A percentile compares a stretch with the other conserved stretches of the same genome.
phyloP scores from a whole-genome alignment of 2,888 invertebrate genomes.

The Acrocera orbiculus region DNA sequence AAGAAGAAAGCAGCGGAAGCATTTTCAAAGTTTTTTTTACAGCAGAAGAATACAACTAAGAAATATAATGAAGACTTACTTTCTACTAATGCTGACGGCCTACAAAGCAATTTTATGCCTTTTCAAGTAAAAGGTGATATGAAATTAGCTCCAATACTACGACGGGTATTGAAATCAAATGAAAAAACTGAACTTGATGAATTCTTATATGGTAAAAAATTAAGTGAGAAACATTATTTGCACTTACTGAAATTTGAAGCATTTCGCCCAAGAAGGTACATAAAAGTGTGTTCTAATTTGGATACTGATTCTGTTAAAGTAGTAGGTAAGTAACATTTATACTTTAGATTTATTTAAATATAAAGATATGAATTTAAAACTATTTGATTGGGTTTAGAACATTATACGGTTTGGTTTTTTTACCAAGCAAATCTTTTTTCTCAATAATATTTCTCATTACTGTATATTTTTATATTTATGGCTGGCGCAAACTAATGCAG shows the following conservation, averaged over 20 bases:
- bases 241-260: constrained; percentile 37
- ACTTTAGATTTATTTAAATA: too few species aligned
- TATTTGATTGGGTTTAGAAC: too few species aligned
- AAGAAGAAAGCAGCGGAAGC: constrained; percentile 62
- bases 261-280: constrained; percentile 25
- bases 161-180: constrained; percentile 37
- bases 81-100: constrained; percentile 15
- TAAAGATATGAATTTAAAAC: too few species aligned
- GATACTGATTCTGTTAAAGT: too few species aligned
- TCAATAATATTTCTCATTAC: too few species aligned
- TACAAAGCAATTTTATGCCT: constrained; percentile 38
- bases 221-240: constrained; percentile 39
- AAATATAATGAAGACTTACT: constrained; percentile 20
- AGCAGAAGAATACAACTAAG: constrained; percentile 28
- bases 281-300: constrained; percentile 15
- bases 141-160: constrained; percentile 59
- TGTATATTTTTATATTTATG: too few species aligned
- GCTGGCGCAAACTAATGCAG: constrained; percentile 20
- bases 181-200: constrained; percentile 38
- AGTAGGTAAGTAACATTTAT: too few species aligned
- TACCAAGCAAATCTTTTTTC: too few species aligned
- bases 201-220: constrained; percentile 22
- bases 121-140: constrained; percentile 70
- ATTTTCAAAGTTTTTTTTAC: constrained; percentile 68
- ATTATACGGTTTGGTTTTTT: too few species aligned